Base-by-base conservation (phyloP, 2,888 invertebrate species). In the Eustalomyia histrio region DNA sequence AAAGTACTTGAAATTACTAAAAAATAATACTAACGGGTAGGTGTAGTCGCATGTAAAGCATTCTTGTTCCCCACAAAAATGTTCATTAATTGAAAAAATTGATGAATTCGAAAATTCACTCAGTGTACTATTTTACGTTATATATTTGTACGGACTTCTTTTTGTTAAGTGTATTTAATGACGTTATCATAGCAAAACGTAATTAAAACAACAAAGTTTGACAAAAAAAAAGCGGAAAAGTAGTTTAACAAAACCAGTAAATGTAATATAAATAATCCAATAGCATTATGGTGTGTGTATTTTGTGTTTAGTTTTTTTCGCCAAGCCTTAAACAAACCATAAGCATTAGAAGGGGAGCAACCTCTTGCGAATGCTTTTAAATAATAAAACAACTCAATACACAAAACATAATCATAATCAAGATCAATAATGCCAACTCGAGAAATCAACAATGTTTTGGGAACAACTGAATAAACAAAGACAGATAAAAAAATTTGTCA, bases 351-450 rank as follows among this genome's bases (percentile, higher is more conserved):
- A 80, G 75, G 80, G 75, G 75, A 65, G 72, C 57, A 80, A 80
- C 6, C 68, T 39, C 58, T 52, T 58, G n/a, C 53, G 17, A 64
- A 68, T 64, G 73, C 76, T 69, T 60, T 61, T 17, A 50, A 78
- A 39, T 50, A 57, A 16, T 24, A n/a, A 18, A 69, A 72, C 76
- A 57, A 67, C 73, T 47, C 67, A 57, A 63, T 67, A 29, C 29
- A 29, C 5, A 7, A 29, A 21, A 3, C 21, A 21, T 3, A 68
- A 18, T 24, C 21, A 47, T 17, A 57, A 61, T 78, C 81, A 81
- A 81, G 81, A 81, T 81, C 81, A 81, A 81, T 65, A 72, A 67
- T 67, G 60, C 72, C 65, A 72, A 72, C 60, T 75, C 35, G 29
- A 72, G 47, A 53, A 73, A 69, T 65, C 80, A 61, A 67, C 80